These are phyloP conservation scores for Panagrolaimus sp. DNA, from an alignment of 1,140 invertebrate genomes.

Conservation along the genomic window DNA sequence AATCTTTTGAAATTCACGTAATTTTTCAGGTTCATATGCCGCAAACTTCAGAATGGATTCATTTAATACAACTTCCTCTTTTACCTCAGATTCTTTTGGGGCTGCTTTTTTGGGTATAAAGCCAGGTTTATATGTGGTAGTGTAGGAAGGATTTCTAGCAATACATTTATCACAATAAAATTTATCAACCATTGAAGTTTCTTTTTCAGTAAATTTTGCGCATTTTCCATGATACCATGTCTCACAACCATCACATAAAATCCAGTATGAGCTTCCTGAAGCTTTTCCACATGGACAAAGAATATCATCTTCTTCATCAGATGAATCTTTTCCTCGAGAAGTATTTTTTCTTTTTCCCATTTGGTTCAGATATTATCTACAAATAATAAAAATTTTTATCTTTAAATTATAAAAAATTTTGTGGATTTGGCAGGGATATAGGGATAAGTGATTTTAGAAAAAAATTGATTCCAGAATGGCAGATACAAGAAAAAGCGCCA, in stretches of 20 bases:
- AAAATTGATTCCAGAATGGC: too few relatives aligned
- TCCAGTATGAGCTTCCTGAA: neutral
- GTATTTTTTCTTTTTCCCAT: slow-evolving; percentile 1
- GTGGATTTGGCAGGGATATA: too few relatives aligned
- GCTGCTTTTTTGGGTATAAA: neutral
- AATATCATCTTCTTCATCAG: neutral
- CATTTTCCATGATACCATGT: slow-evolving; percentile 12
- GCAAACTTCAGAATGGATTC: too few relatives aligned
- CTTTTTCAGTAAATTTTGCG: slow-evolving; percentile 1
- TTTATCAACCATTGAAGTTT: neutral
- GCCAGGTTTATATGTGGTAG: neutral
- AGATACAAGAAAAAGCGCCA: too few relatives aligned
- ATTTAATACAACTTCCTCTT: neutral
- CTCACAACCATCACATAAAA: slow-evolving; percentile 11
- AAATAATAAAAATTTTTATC: too few relatives aligned
- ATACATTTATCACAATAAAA: neutral
- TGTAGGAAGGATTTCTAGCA: neutral
- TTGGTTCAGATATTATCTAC: too few relatives aligned
- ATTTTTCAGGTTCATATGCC: too few relatives aligned
- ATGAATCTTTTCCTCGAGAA: neutral
- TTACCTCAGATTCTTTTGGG: neutral
- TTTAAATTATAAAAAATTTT: too few relatives aligned
- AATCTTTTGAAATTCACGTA: too few relatives aligned
- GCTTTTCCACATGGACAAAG: slow-evolving; percentile 6
- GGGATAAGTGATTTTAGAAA: too few relatives aligned